phyloP scores from a whole-genome alignment of 2,797 vertebrate species.

The Margarornis squamiger region DNA sequence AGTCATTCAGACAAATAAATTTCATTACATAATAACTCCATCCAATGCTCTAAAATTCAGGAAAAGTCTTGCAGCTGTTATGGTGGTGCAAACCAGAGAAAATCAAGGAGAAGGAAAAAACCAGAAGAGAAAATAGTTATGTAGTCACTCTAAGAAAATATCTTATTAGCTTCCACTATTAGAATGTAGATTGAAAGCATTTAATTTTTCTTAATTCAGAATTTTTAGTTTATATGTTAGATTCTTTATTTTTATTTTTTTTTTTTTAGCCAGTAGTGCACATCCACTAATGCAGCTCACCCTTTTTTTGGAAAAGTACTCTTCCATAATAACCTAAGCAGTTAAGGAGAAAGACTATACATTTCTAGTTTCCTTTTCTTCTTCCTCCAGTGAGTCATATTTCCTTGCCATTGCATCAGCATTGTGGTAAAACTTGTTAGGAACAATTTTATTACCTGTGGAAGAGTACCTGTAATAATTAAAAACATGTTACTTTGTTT shows the following conservation, averaged over 20 bases:
- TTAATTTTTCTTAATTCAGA: neutral
- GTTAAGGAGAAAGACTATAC: neutral
- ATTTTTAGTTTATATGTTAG: neutral
- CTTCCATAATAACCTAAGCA: neutral
- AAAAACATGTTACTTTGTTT: neutral
- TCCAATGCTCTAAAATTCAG: neutral
- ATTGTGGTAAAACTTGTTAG: neutral
- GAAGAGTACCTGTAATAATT: neutral
- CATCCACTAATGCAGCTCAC: neutral
- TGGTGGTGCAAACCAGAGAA: rapidly evolving
- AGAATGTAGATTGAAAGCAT: neutral
- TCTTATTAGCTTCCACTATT: neutral
- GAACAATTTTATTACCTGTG: neutral
- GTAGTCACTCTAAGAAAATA: neutral
- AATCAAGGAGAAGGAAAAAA: neutral
- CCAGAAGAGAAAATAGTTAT: neutral
- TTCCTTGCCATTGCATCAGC: neutral
- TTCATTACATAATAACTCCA: neutral
- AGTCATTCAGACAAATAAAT: neutral
- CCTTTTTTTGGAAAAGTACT: neutral
- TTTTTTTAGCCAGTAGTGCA: neutral
- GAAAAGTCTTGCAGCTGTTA: neutral
- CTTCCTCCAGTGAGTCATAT: neutral
- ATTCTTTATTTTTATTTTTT: neutral
- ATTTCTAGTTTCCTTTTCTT: neutral